Base-by-base conservation (phyloP, 2,113 vertebrate genomes). In the Equus przewalskii region DNA sequence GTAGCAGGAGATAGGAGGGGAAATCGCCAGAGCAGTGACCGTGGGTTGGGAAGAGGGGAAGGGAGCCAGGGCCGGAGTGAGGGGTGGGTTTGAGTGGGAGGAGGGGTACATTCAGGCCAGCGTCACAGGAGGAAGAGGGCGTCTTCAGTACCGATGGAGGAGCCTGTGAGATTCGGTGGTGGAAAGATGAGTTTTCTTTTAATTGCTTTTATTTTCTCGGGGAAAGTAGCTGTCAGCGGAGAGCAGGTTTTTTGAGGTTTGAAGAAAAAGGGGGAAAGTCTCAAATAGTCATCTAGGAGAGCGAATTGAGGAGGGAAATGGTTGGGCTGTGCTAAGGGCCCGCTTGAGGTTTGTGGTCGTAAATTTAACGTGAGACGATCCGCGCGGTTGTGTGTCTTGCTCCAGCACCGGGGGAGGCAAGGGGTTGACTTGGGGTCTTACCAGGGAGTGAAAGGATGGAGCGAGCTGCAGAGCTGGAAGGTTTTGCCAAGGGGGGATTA, bases 161-260 rank as follows among this genome's bases (percentile, higher is more conserved):
- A 22, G 36, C 28, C 15, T 4, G 22, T 58, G 6, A 19, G 72
- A 14, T 51, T 44, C 18, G 60, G 21, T 30, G 72, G n/a, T 15
- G 13, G 58, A 15, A 44, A 33, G 24, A 88, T 13, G 44, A 15
- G 7, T 64, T 96, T 46, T 80, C 79, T 78, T 73, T 26, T 9
- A 2, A 58, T 36, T 0, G 24, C 62, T 87, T 86, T 75, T 28
- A 3, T 87, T 91, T 92, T 72, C 41, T 60, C 33, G 33, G 44
- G 78, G 67, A 91, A 70, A 83, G 78, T 49, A 46, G 30, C 28
- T 1, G 0, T 58, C 5, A 0, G 51, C 1, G 0, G 70, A 36
- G 49, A 88, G 67, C 30, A 67, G 84, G 96, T 44, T 56, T 54
- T 30, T 70, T 80, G 96, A 78, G 85, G 76, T 78, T 96, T 90